phyloP scores from a whole-genome alignment of 2,888 invertebrate genomes.

The Thera britannica region DNA sequence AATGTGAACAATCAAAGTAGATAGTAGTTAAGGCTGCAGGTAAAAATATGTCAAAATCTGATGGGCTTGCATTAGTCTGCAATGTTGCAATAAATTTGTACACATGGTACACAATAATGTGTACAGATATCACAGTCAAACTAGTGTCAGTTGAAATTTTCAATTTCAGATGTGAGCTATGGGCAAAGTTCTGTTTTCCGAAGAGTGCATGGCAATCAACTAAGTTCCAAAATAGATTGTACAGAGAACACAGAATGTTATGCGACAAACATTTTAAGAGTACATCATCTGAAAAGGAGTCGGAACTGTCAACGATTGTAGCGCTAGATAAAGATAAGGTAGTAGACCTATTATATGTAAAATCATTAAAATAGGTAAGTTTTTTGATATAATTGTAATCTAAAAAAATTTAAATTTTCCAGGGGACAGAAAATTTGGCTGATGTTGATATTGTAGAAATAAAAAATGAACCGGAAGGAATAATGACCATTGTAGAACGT shows the following conservation, averaged over 20 bases:
- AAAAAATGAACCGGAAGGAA: constrained; percentile 17
- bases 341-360: background rate
- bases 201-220: constrained; percentile 24
- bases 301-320: constrained; percentile 1
- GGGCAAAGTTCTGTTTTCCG: constrained; percentile 31
- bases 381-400: too few species aligned
- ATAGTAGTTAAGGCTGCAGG: too few species aligned
- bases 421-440: background rate
- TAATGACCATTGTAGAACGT: background rate
- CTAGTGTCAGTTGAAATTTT: background rate
- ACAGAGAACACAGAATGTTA: constrained; percentile 25
- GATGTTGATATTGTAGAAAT: background rate
- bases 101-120: too few species aligned
- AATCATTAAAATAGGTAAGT: too few species aligned
- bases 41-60: too few species aligned
- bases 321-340: constrained; percentile 5
- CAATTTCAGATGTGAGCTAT: constrained; percentile 22
- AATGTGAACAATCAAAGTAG: too few species aligned
- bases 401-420: background rate
- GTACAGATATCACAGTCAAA: too few species aligned
- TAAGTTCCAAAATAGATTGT: constrained; percentile 26
- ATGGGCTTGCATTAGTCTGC: too few species aligned
- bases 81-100: too few species aligned
- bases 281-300: constrained; percentile 16
- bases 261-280: constrained; percentile 32